These are phyloP conservation scores for Phania funesta DNA, from an alignment of 2,888 invertebrate genomes.

Conservation along the genomic window DNA sequence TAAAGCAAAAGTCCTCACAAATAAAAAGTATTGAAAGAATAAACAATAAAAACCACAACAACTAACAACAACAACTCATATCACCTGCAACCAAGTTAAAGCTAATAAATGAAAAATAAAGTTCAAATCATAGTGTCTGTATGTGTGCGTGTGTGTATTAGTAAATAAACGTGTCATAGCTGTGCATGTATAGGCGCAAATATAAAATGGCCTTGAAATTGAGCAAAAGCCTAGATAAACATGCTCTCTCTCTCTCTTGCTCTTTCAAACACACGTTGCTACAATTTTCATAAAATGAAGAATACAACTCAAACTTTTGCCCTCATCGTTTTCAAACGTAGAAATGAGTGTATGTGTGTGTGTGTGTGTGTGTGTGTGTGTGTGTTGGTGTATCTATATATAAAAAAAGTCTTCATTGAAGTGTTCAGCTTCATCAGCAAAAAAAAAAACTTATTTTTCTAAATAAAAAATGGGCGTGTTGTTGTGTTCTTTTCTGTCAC, in stretches of 20 bases:
- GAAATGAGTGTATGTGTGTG: neutral
- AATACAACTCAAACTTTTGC: neutral
- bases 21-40: neutral
- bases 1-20: neutral
- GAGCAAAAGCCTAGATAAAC: neutral
- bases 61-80: conserved; percentile 7
- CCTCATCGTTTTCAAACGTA: conserved; percentile 16
- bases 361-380: neutral
- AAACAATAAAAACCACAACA: neutral
- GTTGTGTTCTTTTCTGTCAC: neutral
- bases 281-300: neutral
- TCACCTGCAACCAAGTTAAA: conserved; percentile 14
- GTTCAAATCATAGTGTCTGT: no score
- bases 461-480: neutral
- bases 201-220: conserved; percentile 66
- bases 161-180: neutral
- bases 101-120: conserved; percentile 29
- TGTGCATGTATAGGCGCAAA: neutral
- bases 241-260: neutral
- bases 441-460: neutral
- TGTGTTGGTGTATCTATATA: no score
- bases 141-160: neutral
- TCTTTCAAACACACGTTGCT: neutral
- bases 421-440: no score
- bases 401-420: no score